phyloP scores from a whole-genome alignment of 2,113 vertebrate species.

The Protomyctophum bolini region DNA sequence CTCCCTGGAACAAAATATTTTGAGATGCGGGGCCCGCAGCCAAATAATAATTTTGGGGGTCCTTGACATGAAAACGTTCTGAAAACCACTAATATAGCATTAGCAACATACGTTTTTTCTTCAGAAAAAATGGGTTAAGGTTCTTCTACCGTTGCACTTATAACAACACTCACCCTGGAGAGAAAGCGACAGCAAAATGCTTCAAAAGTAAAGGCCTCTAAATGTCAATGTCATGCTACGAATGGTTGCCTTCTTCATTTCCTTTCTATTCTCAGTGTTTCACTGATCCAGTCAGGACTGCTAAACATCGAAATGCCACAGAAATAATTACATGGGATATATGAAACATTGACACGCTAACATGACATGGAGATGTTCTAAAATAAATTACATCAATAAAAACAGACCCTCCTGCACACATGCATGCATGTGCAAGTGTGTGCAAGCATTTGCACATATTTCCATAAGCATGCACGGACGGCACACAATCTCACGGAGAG shows the following conservation, averaged over 20 bases:
- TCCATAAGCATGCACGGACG: neutral
- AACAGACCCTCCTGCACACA: neutral
- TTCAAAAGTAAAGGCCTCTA: neutral
- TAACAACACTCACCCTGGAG: no score
- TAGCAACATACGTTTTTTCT: no score
- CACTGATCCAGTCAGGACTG: neutral
- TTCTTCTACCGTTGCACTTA: no score
- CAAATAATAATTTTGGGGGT: no score
- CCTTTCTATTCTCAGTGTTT: slow-evolving; percentile 1
- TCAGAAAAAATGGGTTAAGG: no score
- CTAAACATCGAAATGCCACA: neutral
- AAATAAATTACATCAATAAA: no score
- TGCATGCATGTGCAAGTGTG: neutral
- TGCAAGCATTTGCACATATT: neutral
- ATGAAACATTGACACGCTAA: neutral
- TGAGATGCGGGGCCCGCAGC: no score
- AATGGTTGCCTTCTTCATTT: neutral
- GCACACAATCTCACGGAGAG: neutral
- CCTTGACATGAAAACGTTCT: no score
- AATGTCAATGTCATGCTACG: neutral
- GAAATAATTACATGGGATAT: neutral
- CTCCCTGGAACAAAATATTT: no score
- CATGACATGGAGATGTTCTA: neutral
- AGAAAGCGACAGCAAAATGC: neutral
- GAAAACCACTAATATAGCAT: no score